Base-by-base conservation (phyloP, 2,888 invertebrate genomes). In the Conistra vaccinii region DNA sequence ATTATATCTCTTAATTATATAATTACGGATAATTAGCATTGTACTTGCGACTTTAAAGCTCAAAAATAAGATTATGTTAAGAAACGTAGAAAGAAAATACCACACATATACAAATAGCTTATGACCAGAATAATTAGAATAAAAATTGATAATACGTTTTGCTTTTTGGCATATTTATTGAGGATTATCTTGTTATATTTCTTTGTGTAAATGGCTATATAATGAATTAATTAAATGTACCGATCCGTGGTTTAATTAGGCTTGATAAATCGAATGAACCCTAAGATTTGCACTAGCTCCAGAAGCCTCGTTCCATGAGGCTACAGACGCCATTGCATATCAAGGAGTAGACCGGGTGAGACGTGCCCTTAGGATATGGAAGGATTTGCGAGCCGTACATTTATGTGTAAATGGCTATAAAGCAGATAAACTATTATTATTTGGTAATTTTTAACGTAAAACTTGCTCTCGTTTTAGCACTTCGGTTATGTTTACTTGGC, bases 31-130 rank as follows among this genome's bases (percentile, higher is more conserved):
- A 87, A 86, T 90, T 91, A 94, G 90, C 91, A 92, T 95, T 96
- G 96, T 96, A 96, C 96, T 95, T 85, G 91, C 86, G 90, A 92
- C 84, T 92, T 95, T 96, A 96, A 96, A 96, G 96, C 96, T 96
- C 92, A 94, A 94, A 95, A 93, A 91, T 92, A 93, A 87, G 80
- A 83, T 83, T 88, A 74, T 68, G 45, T 82, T 81, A 86, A 81
- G 80, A 91, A 92, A 90, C 89, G 80, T 88, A 89, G 81, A 88
- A 85, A 85, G 76, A 81, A 87, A 86, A 85, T 80, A 82, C 62
- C 83, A 90, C 77, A 88, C 81, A 85, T 83, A 87, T 83, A 87
- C 83, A 89, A 78, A 83, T 75, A 86, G 83, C 70, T 78, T 80
- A 81, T 82, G 80, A 82, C 77, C 81, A 85, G 80, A 79, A 84